Evolutionary conservation across 2,113 vertebrate species (phyloP), one percentile per base, ranked within the genome.

Genomic region (Pandion haliaetus): DNA sequence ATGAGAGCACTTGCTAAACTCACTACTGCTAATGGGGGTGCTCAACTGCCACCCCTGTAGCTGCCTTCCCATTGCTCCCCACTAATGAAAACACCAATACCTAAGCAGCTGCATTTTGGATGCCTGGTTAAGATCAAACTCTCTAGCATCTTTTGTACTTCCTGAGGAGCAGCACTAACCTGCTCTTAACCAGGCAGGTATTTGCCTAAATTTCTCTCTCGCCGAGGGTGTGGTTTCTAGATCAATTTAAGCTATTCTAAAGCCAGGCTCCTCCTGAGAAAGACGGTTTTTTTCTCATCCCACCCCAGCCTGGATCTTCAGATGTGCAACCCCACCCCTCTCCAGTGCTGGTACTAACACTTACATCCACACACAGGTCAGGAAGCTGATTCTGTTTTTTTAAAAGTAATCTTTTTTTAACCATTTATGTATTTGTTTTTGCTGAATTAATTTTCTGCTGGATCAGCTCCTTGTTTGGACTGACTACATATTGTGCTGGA

Each of bases 111-210:
- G 47, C 21, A 14, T 42, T 79, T 74, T n/a, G 73, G 59, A 52
- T 87, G 47, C 83, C 44, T 40, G 16, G n/a, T 54, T 79, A 74
- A 95, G 61, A 89, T 85, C 74, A 94, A 62, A 17, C 62, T 95
- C 76, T n/a, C 11, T 28, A 86, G 34, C 82, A 82, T 40, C 86
- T 83, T 92, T 34, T 74, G 59, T 59, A 45, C 58, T 82, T 92
- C 93, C 86, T 58, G 94, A 94, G 93, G 42, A 96, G 81, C 96
- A 91, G 91, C 54, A 93, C 79, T 38, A 97, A 94, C 89, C 85
- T 93, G 91, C 93, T 93, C 32, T 58, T 85, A 70, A 61, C 61
- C 20, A 54, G 8, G 17, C 55, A 77, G 28, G 6, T 47, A 95
- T 96, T 96, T 95, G 84, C 91, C 62, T 96, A 88, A 73, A 88